Evolutionary conservation across 2,888 invertebrate species (phyloP).

Genomic region (Acanthococcus lagerstroemiae): DNA sequence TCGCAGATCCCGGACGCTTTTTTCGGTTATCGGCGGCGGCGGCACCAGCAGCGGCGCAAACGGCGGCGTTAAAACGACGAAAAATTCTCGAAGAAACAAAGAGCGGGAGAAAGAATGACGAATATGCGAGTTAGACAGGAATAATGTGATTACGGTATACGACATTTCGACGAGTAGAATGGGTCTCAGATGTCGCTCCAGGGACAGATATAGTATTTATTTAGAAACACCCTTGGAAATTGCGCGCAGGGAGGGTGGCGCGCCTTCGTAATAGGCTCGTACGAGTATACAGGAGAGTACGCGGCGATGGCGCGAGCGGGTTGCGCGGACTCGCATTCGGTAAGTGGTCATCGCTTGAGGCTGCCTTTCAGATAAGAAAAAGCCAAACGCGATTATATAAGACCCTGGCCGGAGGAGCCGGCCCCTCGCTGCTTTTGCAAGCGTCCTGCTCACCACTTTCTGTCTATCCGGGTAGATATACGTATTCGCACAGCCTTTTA

Average conservation of each 20-base stretch:
- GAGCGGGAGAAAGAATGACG: slow-evolving; percentile 19
- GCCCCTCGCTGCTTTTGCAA: too few species aligned
- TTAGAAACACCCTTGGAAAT: slow-evolving; percentile 27
- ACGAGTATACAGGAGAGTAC: slow-evolving; percentile 11
- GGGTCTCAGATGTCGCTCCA: slow-evolving; percentile 30
- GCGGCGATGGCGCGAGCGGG: neutral
- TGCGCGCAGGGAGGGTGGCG: slow-evolving; percentile 3
- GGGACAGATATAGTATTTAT: slow-evolving; percentile 30
- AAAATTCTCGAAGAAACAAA: neutral
- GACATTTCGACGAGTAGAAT: slow-evolving; percentile 26
- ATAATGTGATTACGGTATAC: slow-evolving; percentile 29
- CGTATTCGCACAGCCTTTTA: too few species aligned
- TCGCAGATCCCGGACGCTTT: too few species aligned
- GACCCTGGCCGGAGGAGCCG: too few species aligned
- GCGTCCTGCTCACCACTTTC: too few species aligned
- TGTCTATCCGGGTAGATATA: too few species aligned
- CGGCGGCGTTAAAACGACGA: too few species aligned
- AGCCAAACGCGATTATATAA: slow-evolving; percentile 21
- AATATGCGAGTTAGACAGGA: slow-evolving; percentile 23
- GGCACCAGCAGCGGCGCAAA: too few species aligned
- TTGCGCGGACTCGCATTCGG: too few species aligned
- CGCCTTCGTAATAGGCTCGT: slow-evolving; percentile 19
- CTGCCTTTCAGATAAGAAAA: slow-evolving; percentile 21
- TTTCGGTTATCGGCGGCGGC: too few species aligned
- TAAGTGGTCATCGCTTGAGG: slow-evolving; percentile 26